Base-by-base conservation (phyloP, 2,888 invertebrate species). In the Netelia inedita region DNA sequence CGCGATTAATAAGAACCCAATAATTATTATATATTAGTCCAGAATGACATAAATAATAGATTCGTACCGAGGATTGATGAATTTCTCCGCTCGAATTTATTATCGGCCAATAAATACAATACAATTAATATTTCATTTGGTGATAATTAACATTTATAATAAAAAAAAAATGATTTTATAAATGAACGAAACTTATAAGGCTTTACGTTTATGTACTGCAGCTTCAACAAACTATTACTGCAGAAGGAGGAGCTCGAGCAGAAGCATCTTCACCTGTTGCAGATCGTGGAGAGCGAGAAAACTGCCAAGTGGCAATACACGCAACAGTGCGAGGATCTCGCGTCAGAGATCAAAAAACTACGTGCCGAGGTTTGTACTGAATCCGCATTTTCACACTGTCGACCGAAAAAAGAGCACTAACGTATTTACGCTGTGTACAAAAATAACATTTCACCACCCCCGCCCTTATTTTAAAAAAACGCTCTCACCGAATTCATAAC, bases 251-350 rank as follows among this genome's bases (percentile, higher is more conserved):
- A 98, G 94, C 93, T 98, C 90, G 98, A 98, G 91, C 98, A 98
- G 94, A 98, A 98, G 94, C 98, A 98, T 94, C 95, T 98, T 66
- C 98, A 98, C 92, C 95, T 98, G 69, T 95, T 98, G 84, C 96
- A 97, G 93, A 97, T 98, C 83, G 97, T 98, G 75, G 98, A 98
- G 94, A 98, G 97, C 87, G 98, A 98, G 94, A 96, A 98, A 90
- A 98, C 98, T 1, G 98, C 98, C 0, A 97, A 98, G 91, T 98
- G 98, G 97, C 98, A 98, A 94, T 98, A 98, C 94, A 97, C 97
- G 0, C 97, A 98, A 92, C 98, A 98, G 93, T 98, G 98, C 90
- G 98, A 98, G 90, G 98, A 98, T 90, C 95, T 98, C n/a, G 95
- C 96, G 43, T 95, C 96, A 1, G 98, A 98, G 94, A 97, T 98